Evolutionary conservation across 1,140 invertebrate species (phyloP).

Genomic region (Diplogasteroides magnus): DNA sequence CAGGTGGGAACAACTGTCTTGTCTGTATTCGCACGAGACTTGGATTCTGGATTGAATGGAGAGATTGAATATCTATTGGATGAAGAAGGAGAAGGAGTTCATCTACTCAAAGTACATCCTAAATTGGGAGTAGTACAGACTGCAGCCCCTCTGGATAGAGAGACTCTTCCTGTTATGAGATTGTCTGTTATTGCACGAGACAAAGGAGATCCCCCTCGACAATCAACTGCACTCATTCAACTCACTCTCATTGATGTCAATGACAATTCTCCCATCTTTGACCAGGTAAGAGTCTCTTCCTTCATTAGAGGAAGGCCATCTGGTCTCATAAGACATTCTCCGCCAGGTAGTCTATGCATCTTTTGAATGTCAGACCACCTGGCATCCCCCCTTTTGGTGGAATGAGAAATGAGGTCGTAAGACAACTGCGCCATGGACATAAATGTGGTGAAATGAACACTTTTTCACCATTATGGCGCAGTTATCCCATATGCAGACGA

Average conservation of each 20-base stretch:
- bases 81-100: conserved; percentile 45
- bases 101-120: conserved; percentile 73
- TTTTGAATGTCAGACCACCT: no score
- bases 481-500: not conserved
- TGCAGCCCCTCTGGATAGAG: conserved; percentile 74
- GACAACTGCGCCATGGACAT: no score
- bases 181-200: conserved; percentile 76
- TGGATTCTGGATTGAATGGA: conserved; percentile 58
- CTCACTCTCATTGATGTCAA: conserved; percentile 77
- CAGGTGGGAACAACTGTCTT: conserved; percentile 57
- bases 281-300: not conserved
- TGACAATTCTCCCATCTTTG: conserved; percentile 48
- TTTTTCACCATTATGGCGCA: no score
- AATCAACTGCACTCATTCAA: conserved; percentile 72
- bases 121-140: conserved; percentile 78
- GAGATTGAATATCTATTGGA: conserved; percentile 57
- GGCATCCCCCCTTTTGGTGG: no score
- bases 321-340: no score
- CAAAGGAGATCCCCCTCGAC: conserved; percentile 76
- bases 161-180: conserved; percentile 70
- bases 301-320: no score
- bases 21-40: conserved; percentile 57
- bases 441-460: no score
- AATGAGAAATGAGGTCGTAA: no score
- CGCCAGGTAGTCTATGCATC: no score